A percentile compares a stretch with the other conserved stretches of the same genome.
These are phyloP conservation scores for Bovichtus diacanthus DNA, from an alignment of 2,797 vertebrate species.

Conservation along the genomic window DNA sequence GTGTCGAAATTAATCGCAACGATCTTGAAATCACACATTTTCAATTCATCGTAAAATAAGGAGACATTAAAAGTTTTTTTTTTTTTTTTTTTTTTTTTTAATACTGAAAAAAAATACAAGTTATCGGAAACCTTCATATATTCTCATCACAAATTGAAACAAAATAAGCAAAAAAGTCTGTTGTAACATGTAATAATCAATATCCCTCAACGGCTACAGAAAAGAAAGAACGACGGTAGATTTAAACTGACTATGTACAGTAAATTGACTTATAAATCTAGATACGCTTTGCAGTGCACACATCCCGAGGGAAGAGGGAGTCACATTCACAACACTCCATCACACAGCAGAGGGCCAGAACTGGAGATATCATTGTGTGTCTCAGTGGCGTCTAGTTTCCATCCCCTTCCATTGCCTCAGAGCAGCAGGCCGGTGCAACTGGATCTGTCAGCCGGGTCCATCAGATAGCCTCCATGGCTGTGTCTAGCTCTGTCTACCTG, in stretches of 20 bases:
- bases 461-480: constrained; percentile 78
- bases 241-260: constrained; percentile 5
- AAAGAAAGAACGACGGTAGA: not conserved
- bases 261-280: not conserved
- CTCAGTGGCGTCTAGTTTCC: constrained; percentile 77
- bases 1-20: not conserved
- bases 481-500: constrained; percentile 77
- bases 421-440: constrained; percentile 70
- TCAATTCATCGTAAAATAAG: not conserved
- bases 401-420: constrained; percentile 62
- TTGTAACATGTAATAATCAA: not conserved
- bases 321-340: constrained; percentile 54
- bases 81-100: too few relatives aligned
- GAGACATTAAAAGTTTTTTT: too few relatives aligned
- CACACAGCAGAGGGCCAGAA: constrained; percentile 61
- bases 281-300: constrained; percentile 39
- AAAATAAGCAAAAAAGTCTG: not conserved
- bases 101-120: too few relatives aligned
- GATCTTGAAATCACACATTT: not conserved
- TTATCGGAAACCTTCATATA: too few relatives aligned
- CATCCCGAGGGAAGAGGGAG: constrained; percentile 22
- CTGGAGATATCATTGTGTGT: constrained; percentile 78
- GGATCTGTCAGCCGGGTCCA: constrained; percentile 79
- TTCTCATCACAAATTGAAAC: not conserved
- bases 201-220: not conserved